A percentile compares a stretch with the other conserved stretches of the same genome.
These are phyloP conservation scores for Neodiprion lecontei DNA, from an alignment of 1,140 invertebrate species.

Conservation along the genomic window DNA sequence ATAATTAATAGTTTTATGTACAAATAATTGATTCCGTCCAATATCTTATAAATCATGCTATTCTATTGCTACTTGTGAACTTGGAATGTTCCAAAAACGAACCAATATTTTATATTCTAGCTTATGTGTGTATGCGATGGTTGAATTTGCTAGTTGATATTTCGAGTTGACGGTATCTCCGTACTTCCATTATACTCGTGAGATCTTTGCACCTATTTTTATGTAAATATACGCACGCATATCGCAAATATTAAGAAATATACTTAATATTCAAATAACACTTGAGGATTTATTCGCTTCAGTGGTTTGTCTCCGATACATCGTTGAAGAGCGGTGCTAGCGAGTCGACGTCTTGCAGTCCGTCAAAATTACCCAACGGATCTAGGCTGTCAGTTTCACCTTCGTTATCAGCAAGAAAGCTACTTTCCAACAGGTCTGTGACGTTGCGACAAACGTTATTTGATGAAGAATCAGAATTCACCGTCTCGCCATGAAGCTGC, in stretches of 20 bases:
- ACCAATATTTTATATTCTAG: neutral
- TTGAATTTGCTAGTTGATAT: neutral
- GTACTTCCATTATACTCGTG: neutral
- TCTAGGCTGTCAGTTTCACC: slow-evolving; percentile 51
- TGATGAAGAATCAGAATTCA: slow-evolving; percentile 23
- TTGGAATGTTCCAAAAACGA: neutral
- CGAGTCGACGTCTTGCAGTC: slow-evolving; percentile 55
- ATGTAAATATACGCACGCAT: neutral
- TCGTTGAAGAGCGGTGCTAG: slow-evolving; percentile 58
- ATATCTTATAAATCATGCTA: neutral
- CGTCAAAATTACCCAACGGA: slow-evolving; percentile 56
- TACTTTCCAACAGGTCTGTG: slow-evolving; percentile 51
- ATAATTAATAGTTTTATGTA: neutral
- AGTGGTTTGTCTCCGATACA: slow-evolving; percentile 57
- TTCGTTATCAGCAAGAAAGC: slow-evolving; percentile 48
- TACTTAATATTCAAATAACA: neutral
- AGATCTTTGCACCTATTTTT: too few species aligned
- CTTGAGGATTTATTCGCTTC: neutral
- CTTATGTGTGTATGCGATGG: neutral
- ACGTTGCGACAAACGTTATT: slow-evolving; percentile 47
- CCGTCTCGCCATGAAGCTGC: slow-evolving; percentile 44
- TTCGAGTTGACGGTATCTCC: neutral
- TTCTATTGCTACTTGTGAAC: neutral
- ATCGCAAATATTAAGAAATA: neutral
- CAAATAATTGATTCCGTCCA: neutral